These are phyloP conservation scores for Drosophila percnosoma DNA, from an alignment of 2,888 invertebrate genomes.

Conservation along the genomic window DNA sequence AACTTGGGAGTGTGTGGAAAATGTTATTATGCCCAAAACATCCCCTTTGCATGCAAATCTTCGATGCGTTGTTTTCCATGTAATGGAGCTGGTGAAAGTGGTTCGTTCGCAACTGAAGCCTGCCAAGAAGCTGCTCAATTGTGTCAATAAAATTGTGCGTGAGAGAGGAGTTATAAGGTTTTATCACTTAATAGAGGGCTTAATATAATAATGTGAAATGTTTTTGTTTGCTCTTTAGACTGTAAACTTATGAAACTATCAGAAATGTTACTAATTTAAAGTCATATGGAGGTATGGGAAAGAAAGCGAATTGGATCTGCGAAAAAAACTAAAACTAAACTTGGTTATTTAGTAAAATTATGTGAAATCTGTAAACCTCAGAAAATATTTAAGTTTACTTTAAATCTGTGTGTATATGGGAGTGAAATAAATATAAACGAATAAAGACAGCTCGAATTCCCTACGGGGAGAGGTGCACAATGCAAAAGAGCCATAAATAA, in stretches of 20 bases:
- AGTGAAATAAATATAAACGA: neutral
- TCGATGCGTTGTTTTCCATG: slow-evolving; percentile 16
- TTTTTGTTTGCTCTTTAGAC: neutral
- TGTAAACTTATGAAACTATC: neutral
- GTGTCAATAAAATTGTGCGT: slow-evolving; percentile 11
- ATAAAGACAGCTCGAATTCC: neutral
- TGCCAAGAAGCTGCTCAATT: slow-evolving; percentile 25
- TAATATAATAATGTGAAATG: neutral
- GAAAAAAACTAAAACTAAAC: neutral
- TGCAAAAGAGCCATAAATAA: neutral
- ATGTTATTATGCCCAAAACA: slow-evolving; percentile 24
- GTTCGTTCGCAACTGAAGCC: slow-evolving; percentile 9
- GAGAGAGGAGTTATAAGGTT: neutral
- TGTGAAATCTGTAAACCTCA: neutral
- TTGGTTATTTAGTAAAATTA: neutral
- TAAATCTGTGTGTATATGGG: too few species aligned
- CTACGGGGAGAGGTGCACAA: neutral
- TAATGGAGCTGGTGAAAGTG: slow-evolving; percentile 39
- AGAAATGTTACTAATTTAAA: neutral
- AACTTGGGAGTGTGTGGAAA: slow-evolving; percentile 27
- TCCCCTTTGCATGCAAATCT: slow-evolving; percentile 44
- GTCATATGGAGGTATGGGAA: neutral
- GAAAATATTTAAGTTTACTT: neutral
- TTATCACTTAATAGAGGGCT: neutral
- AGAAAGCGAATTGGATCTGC: neutral